A percentile compares a stretch with the other conserved stretches of the same genome.
Conservation (phyloP, 2,888 invertebrate species). For the Lasioglossum malachurum region DNA sequence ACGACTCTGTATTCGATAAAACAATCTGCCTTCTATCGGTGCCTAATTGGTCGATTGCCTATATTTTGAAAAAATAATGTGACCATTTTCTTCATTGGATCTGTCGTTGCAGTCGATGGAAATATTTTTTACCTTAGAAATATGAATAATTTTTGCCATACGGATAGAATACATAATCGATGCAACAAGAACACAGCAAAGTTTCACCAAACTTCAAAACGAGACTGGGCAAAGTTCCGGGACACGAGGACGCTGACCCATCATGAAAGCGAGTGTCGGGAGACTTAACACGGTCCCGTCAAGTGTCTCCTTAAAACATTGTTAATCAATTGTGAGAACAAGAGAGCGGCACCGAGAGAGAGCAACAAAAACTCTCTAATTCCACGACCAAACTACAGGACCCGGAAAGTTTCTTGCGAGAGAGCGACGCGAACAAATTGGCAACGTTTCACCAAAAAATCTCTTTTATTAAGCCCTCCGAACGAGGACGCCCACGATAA, state of each 20-base stretch:
- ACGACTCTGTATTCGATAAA: background rate
- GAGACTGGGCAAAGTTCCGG: slow-evolving; percentile 7
- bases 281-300: slow-evolving; percentile 45
- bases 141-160: background rate
- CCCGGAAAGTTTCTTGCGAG: slow-evolving; percentile 4
- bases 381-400: background rate
- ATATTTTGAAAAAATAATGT: no score
- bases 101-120: no score
- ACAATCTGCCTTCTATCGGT: no score
- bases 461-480: background rate
- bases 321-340: slow-evolving; percentile 55
- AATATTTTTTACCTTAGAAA: background rate
- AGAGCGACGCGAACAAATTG: background rate
- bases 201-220: background rate
- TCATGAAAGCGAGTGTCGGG: slow-evolving; percentile 36
- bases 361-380: slow-evolving; percentile 35
- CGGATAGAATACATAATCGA: background rate
- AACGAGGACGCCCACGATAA: background rate
- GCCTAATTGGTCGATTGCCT: no score
- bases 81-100: no score
- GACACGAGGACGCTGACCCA: slow-evolving; percentile 38
- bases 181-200: background rate
- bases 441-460: slow-evolving; percentile 2
- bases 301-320: slow-evolving; percentile 50
- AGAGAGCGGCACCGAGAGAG: slow-evolving; percentile 15